phyloP scores from a whole-genome alignment of 2,113 vertebrate genomes.

The Brachyhypopomus gauderio region DNA sequence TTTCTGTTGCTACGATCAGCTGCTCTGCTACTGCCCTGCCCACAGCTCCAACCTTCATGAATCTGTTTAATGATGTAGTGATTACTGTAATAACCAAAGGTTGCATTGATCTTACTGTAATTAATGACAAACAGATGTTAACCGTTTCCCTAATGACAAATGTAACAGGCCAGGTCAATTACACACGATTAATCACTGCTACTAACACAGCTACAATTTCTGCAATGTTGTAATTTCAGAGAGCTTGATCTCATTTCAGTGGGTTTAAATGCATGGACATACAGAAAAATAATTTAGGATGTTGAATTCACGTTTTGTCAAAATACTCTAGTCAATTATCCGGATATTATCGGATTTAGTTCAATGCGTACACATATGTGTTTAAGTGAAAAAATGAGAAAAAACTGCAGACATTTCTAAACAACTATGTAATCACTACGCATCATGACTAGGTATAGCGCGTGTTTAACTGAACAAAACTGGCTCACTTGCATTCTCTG shows the following conservation, averaged over 20 bases:
- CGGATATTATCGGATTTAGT: not conserved
- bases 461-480: not conserved
- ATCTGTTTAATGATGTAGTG: slow-evolving; percentile 53
- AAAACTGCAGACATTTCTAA: not conserved
- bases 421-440: not conserved
- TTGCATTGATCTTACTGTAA: slow-evolving; percentile 54
- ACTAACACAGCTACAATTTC: slow-evolving; percentile 14
- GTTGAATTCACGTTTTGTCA: not conserved
- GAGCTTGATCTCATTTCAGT: not conserved
- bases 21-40: slow-evolving; percentile 39
- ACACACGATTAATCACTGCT: slow-evolving; percentile 48
- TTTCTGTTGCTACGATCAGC: too few relatives aligned
- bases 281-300: not conserved
- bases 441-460: not conserved
- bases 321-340: not conserved
- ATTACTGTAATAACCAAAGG: slow-evolving; percentile 50
- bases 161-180: slow-evolving; percentile 53
- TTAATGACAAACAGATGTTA: slow-evolving; percentile 58
- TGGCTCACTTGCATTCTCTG: not conserved
- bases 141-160: slow-evolving; percentile 52
- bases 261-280: not conserved
- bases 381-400: not conserved
- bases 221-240: slow-evolving; percentile 19
- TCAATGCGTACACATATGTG: not conserved
- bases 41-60: slow-evolving; percentile 44